phyloP scores from a whole-genome alignment of 2,797 vertebrate genomes.

The Anableps anableps region DNA sequence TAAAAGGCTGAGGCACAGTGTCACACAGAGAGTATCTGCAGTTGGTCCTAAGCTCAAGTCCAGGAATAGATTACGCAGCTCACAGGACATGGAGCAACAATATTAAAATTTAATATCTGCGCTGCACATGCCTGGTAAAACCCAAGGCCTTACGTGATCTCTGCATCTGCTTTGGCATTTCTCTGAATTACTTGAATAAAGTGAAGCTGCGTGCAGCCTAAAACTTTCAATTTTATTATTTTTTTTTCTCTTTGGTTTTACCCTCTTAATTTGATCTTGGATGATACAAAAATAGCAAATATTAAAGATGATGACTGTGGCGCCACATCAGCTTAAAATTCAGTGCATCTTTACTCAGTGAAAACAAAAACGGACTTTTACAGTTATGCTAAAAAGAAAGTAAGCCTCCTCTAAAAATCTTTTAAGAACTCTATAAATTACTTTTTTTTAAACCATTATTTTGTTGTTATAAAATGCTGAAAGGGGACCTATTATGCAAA shows the following conservation, averaged over 20 bases:
- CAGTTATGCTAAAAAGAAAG: neutral
- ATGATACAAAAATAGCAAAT: neutral
- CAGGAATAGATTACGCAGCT: constrained; percentile 46
- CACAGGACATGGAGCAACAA: constrained; percentile 24
- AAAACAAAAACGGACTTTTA: too few relatives aligned
- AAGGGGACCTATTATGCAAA: too few relatives aligned
- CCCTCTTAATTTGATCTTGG: constrained; percentile 1
- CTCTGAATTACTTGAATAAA: neutral
- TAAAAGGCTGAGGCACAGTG: constrained; percentile 39
- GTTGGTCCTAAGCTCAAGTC: constrained; percentile 35
- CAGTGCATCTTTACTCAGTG: too few relatives aligned
- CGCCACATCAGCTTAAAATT: neutral
- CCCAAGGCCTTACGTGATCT: neutral
- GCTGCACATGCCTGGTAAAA: neutral
- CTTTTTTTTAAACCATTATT: neutral
- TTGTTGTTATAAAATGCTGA: too few relatives aligned
- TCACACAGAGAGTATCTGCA: constrained; percentile 40
- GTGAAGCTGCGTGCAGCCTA: neutral
- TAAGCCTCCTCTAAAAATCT: neutral
- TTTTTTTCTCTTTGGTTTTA: neutral
- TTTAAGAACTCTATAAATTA: neutral
- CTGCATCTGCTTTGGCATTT: neutral
- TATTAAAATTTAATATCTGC: constrained; percentile 13
- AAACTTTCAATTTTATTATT: neutral
- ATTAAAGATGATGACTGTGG: neutral